A percentile compares a stretch with the other conserved stretches of the same genome.
Evolutionary conservation across 2,888 invertebrate species (phyloP).

Genomic region (Drosophila siamana): DNA sequence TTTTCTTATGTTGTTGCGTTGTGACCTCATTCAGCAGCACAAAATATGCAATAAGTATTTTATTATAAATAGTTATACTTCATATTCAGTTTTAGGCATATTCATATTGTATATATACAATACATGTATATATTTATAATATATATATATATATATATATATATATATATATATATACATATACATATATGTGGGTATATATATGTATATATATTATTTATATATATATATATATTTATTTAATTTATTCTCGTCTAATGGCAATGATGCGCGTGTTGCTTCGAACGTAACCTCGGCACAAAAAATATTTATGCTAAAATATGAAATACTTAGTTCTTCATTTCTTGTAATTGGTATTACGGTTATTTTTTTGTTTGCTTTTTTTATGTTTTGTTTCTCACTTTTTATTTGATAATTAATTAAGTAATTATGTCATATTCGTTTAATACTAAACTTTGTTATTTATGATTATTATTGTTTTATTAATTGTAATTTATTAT

Average conservation of each 20-base stretch:
- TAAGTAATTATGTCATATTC: slow-evolving; percentile 36
- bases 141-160: slow-evolving; percentile 16
- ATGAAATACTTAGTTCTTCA: slow-evolving; percentile 47
- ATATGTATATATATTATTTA: slow-evolving; percentile 29
- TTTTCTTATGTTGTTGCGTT: slow-evolving; percentile 70
- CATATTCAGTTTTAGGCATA: slow-evolving; percentile 54
- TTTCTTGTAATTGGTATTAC: slow-evolving; percentile 44
- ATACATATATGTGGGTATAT: slow-evolving; percentile 34
- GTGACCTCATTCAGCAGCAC: slow-evolving; percentile 80
- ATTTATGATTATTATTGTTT: slow-evolving; percentile 50
- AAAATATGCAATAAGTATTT: slow-evolving; percentile 73
- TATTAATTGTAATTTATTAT: slow-evolving; percentile 52
- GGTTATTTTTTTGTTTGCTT: slow-evolving; percentile 41
- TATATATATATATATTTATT: slow-evolving; percentile 54
- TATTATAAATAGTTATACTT: slow-evolving; percentile 61
- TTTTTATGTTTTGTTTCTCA: slow-evolving; percentile 24
- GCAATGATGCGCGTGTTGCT: slow-evolving; percentile 82
- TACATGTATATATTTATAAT: slow-evolving; percentile 26
- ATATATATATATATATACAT: slow-evolving; percentile 28
- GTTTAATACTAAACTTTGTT: slow-evolving; percentile 53
- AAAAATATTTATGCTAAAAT: slow-evolving; percentile 72
- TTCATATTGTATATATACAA: slow-evolving; percentile 39
- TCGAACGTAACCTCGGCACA: slow-evolving; percentile 77
- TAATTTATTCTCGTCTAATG: slow-evolving; percentile 75
- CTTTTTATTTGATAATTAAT: slow-evolving; percentile 46